Percentiles rank a stretch among this genome's conserved stretches.
phyloP scores from a whole-genome alignment of 2,113 vertebrate species.

The Myrmecobius fasciatus region DNA sequence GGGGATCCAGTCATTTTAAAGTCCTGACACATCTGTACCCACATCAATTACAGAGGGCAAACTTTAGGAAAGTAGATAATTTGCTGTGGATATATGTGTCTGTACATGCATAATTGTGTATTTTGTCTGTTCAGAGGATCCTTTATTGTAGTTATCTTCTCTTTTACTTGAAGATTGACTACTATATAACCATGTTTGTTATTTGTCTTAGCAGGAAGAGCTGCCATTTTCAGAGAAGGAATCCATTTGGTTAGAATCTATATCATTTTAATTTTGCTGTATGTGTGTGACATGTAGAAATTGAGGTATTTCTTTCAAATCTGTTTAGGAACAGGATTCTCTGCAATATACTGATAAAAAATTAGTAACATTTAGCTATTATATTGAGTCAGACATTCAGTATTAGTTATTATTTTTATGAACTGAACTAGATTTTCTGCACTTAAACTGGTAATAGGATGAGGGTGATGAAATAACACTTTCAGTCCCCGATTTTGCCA shows the following conservation, averaged over 20 bases:
- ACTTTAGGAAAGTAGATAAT: conserved; percentile 15
- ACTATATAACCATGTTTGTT: background rate
- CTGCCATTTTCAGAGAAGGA: background rate
- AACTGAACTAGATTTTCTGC: background rate
- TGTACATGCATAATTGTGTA: background rate
- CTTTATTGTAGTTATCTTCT: background rate
- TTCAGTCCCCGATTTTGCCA: background rate
- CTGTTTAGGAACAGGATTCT: background rate
- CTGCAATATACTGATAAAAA: background rate
- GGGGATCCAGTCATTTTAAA: conserved; percentile 17
- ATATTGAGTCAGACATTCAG: background rate
- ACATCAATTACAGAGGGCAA: conserved; percentile 41
- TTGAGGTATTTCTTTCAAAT: background rate
- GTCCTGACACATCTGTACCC: conserved; percentile 32
- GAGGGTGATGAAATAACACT: background rate
- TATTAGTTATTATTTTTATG: background rate
- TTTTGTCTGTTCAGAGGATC: background rate
- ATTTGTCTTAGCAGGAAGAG: background rate
- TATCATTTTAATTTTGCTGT: background rate
- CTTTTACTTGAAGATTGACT: background rate
- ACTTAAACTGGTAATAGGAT: background rate
- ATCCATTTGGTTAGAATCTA: background rate
- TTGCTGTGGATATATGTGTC: background rate
- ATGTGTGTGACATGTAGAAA: background rate
- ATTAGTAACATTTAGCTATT: background rate